Conservation (phyloP, 2,113 vertebrate species). For the Hippocampus barbouri region DNA sequence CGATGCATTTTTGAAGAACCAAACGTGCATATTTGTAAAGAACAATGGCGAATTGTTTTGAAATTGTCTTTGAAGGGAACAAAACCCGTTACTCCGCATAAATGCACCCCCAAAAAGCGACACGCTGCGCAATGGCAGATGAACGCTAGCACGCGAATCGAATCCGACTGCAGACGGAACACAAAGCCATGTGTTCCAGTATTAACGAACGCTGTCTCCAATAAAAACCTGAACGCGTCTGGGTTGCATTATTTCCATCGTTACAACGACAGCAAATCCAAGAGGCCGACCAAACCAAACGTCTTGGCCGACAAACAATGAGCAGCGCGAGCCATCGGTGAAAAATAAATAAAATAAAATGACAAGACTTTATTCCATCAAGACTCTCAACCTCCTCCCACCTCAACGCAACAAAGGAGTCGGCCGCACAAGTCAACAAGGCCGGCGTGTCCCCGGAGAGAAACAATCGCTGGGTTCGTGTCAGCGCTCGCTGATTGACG, state of each 20-base stretch:
- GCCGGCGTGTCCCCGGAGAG: conserved; percentile 31
- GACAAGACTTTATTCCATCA: conserved; percentile 49
- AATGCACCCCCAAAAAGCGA: not conserved
- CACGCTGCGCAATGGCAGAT: not conserved
- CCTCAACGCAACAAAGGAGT: conserved; percentile 35
- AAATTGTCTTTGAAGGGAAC: too few species aligned
- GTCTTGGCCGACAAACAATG: conserved; percentile 62
- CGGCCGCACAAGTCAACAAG: conserved; percentile 33
- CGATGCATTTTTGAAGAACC: too few species aligned
- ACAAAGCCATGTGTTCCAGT: conserved; percentile 55
- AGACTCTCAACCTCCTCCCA: conserved; percentile 13
- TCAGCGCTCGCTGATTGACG: conserved; percentile 46
- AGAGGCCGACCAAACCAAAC: conserved; percentile 30
- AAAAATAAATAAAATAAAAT: conserved; percentile 2
- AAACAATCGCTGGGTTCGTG: conserved; percentile 35
- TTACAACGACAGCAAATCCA: conserved; percentile 15
- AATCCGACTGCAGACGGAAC: not conserved
- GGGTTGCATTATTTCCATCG: conserved; percentile 61
- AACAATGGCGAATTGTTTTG: too few species aligned
- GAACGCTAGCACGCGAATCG: not conserved
- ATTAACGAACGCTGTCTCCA: conserved; percentile 36
- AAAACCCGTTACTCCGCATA: not conserved
- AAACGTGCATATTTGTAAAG: too few species aligned
- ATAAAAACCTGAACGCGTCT: conserved; percentile 56
- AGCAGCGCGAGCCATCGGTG: conserved; percentile 37